phyloP scores from a whole-genome alignment of 1,140 invertebrate species.

The Physella acuta region DNA sequence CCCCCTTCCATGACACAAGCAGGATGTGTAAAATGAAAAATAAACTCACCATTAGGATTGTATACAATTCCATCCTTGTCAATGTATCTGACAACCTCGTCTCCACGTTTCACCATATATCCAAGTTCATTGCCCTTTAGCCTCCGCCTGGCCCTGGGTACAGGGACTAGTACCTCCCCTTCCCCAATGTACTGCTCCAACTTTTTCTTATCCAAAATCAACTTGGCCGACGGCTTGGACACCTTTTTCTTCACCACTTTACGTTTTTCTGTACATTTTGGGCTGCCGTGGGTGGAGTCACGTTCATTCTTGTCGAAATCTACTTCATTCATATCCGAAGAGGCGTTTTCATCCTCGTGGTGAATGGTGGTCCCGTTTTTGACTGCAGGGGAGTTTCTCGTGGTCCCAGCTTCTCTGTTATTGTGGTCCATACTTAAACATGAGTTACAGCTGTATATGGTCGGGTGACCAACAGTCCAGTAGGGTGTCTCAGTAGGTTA shows the following conservation, averaged over 20 bases:
- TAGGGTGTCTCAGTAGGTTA: too few relatives aligned
- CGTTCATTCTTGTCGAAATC: slow-evolving; percentile 16
- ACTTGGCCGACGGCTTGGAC: neutral
- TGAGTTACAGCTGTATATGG: too few relatives aligned
- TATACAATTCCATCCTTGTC: slow-evolving; percentile 25
- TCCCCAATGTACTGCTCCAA: slow-evolving; percentile 20
- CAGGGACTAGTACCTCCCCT: slow-evolving; percentile 22
- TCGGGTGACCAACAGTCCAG: too few relatives aligned
- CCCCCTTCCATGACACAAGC: too few relatives aligned
- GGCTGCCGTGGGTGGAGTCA: neutral
- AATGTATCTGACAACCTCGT: slow-evolving; percentile 17
- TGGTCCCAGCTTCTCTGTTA: neutral
- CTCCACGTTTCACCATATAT: slow-evolving; percentile 24
- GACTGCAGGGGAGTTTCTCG: neutral
- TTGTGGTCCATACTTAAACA: neutral
- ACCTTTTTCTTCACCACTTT: slow-evolving; percentile 6
- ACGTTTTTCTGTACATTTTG: neutral
- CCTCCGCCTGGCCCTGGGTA: slow-evolving; percentile 18
- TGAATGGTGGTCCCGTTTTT: neutral
- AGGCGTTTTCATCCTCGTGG: slow-evolving; percentile 15
- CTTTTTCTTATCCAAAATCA: slow-evolving; percentile 16
- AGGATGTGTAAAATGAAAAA: too few relatives aligned
- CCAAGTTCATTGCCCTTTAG: slow-evolving; percentile 19
- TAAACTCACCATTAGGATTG: slow-evolving; percentile 20
- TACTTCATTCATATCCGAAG: slow-evolving; percentile 23